Evolutionary conservation across 2,888 invertebrate species (phyloP).

Genomic region (Drosophila anomelani): DNA sequence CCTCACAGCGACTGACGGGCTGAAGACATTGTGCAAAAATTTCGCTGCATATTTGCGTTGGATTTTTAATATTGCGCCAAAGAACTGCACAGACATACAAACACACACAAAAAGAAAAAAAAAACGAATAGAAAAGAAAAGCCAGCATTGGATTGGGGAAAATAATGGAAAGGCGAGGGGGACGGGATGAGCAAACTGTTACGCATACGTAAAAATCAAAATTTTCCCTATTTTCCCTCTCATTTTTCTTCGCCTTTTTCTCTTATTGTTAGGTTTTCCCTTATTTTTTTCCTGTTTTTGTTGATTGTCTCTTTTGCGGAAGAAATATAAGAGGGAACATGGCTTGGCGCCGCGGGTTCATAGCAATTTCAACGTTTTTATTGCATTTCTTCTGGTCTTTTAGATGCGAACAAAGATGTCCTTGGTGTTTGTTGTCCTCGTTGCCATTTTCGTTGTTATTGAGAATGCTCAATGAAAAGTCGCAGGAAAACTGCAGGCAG

Average conservation of each 20-base stretch:
- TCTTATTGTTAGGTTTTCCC: slow-evolving; percentile 18
- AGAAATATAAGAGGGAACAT: background rate
- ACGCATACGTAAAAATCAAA: slow-evolving; percentile 78
- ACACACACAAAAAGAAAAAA: slow-evolving; percentile 1
- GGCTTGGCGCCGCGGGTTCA: slow-evolving; percentile 18
- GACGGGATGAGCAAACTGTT: slow-evolving; percentile 49
- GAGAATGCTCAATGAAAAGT: slow-evolving; percentile 49
- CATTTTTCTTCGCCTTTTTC: slow-evolving; percentile 50
- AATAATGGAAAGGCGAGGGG: background rate
- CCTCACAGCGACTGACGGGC: background rate
- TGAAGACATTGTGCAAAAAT: slow-evolving; percentile 66
- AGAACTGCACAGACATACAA: slow-evolving; percentile 41
- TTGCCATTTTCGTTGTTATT: slow-evolving; percentile 44
- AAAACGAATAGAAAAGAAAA: slow-evolving; percentile 2
- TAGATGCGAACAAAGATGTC: slow-evolving; percentile 55
- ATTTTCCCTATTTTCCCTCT: slow-evolving; percentile 28
- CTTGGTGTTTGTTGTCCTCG: background rate
- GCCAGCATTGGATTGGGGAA: slow-evolving; percentile 16
- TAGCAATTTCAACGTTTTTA: slow-evolving; percentile 25
- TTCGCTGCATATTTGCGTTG: slow-evolving; percentile 74
- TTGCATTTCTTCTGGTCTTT: slow-evolving; percentile 40
- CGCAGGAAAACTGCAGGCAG: slow-evolving; percentile 1
- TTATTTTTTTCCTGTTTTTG: slow-evolving; percentile 47
- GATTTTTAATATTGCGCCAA: slow-evolving; percentile 78
- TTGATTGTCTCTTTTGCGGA: slow-evolving; percentile 41